Evolutionary conservation across 2,113 vertebrate genomes (phyloP).

Genomic region (Melanotaenia duboulayi): DNA sequence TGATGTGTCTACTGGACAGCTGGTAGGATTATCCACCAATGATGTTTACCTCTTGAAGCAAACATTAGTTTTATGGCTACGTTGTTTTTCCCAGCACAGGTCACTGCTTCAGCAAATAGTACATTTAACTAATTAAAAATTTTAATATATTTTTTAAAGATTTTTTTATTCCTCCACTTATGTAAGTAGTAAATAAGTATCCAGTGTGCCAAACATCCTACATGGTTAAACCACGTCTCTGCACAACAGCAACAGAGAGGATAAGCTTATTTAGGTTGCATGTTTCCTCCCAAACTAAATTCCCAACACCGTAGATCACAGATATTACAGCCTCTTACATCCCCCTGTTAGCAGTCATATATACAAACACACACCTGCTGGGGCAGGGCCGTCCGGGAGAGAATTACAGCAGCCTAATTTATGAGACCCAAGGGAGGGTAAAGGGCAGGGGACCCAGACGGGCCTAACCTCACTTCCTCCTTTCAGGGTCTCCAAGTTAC

Average conservation of each 20-base stretch:
- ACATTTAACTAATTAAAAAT: too few species aligned
- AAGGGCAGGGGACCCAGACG: constrained; percentile 78
- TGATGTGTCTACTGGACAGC: constrained; percentile 36
- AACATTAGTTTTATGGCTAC: constrained; percentile 52
- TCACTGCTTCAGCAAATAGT: constrained; percentile 28
- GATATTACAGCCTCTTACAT: constrained; percentile 74
- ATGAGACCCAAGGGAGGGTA: constrained; percentile 80
- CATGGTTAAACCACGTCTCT: constrained; percentile 34
- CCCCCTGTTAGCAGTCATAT: constrained; percentile 73
- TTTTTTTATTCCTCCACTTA: too few species aligned
- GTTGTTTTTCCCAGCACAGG: constrained; percentile 51
- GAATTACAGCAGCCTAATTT: constrained; percentile 84
- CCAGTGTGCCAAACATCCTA: constrained; percentile 47
- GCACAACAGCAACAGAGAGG: constrained; percentile 62
- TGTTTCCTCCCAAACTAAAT: constrained; percentile 79
- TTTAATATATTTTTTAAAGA: too few species aligned
- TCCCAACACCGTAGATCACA: constrained; percentile 82
- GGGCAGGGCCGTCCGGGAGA: constrained; percentile 78
- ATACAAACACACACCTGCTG: constrained; percentile 87
- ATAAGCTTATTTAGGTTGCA: constrained; percentile 82
- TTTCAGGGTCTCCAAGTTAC: constrained; percentile 56
- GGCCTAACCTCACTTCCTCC: constrained; percentile 81
- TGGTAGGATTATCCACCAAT: constrained; percentile 48
- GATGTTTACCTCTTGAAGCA: constrained; percentile 63
- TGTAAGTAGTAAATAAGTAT: background rate